Evolutionary conservation across 2,797 vertebrate species (phyloP).

Genomic region (Danio jaintianensis): DNA sequence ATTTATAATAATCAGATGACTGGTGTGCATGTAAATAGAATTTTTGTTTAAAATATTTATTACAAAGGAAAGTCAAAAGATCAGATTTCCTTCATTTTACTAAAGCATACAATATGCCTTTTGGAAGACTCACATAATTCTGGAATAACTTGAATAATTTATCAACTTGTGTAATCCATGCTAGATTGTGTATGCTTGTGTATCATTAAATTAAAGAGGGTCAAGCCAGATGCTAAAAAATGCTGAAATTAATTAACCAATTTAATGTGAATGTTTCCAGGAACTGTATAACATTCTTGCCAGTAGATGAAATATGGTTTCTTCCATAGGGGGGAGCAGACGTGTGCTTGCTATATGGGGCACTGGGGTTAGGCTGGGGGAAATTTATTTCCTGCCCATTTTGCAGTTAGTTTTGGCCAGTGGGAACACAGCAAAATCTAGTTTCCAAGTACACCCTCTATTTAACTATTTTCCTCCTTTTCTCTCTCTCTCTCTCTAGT

Average conservation of each 20-base stretch:
- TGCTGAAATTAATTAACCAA: constrained; percentile 16
- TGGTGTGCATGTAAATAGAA: neutral
- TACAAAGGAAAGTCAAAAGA: constrained; percentile 4
- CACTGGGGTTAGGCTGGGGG: constrained; percentile 50
- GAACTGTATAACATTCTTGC: constrained; percentile 36
- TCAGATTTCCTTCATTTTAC: neutral
- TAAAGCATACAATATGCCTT: neutral
- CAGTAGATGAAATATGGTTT: constrained; percentile 67
- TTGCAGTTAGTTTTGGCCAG: constrained; percentile 68
- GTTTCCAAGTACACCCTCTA: constrained; percentile 67
- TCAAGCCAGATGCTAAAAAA: neutral
- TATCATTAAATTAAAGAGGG: constrained; percentile 3
- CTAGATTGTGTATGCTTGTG: neutral
- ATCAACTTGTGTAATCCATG: neutral
- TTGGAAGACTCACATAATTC: neutral
- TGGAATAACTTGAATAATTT: neutral
- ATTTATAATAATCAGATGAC: neutral
- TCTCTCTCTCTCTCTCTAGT: constrained; percentile 42
- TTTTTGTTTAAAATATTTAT: neutral
- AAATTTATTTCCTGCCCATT: constrained; percentile 77
- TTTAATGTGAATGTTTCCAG: constrained; percentile 46
- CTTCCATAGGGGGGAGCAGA: constrained; percentile 72
- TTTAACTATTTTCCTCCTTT: constrained; percentile 27
- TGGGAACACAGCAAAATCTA: constrained; percentile 65
- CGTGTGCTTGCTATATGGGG: constrained; percentile 66